A percentile compares a stretch with the other conserved stretches of the same genome.
Conservation (phyloP, 2,888 invertebrate genomes). For the Steinernema scapterisci region DNA sequence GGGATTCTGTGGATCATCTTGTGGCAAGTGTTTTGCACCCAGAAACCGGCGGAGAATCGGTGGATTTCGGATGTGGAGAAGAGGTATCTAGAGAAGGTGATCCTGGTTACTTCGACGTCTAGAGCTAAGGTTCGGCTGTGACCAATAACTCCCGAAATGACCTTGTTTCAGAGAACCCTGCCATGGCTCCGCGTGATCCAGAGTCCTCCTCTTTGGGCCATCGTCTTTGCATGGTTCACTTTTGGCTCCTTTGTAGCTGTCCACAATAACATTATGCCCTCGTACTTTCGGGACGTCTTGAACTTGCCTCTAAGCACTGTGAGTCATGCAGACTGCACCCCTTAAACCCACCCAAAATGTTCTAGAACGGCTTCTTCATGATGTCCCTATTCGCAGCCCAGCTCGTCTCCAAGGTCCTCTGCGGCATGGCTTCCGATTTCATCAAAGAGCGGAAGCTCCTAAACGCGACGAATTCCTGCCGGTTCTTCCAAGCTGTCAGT, state of each 20-base stretch:
- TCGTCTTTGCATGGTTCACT: neutral
- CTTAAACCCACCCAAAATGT: neutral
- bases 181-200: neutral
- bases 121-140: neutral
- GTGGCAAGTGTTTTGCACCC: neutral
- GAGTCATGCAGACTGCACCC: no score
- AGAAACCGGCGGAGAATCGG: neutral
- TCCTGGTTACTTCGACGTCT: neutral
- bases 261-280: neutral
- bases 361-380: conserved; percentile 13
- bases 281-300: conserved; percentile 10
- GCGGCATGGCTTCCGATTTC: conserved; percentile 17
- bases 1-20: conserved; percentile 18
- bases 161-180: neutral
- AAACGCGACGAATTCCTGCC: neutral
- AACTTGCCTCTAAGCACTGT: neutral
- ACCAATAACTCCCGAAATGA: neutral
- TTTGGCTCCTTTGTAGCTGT: neutral
- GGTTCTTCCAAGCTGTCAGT: neutral
- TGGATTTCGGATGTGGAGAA: neutral
- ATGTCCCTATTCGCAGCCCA: neutral
- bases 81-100: neutral
- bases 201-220: neutral
- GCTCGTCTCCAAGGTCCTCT: neutral
- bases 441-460: neutral